Evolutionary conservation across 2,888 invertebrate species (phyloP), one percentile per base, ranked within the genome.

Genomic region (Tyria jacobaeae): DNA sequence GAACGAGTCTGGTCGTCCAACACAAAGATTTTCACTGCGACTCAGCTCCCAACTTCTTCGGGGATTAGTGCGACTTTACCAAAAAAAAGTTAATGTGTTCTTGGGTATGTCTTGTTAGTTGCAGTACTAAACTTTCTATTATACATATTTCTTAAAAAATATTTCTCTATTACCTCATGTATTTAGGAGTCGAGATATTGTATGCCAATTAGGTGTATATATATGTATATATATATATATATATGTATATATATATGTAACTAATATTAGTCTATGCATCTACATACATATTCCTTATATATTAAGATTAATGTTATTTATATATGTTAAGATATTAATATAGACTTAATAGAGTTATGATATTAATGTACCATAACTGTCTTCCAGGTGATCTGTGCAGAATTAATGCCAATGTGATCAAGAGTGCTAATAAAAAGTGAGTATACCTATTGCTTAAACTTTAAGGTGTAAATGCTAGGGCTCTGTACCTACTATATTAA

Each of bases 21-120:
- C 80, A 10, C 84, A 87, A 35, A 85, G 92, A 62, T 93, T 92
- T 77, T 93, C 93, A 2, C 81, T 93, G 17, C 87, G 93, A 0
- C 81, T 93, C 34, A 92, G 91, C 71, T 92, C 92, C 17, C 91
- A 92, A 64, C 79, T 93, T 21, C 76, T 92, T 76, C 81, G 91
- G 17, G 93, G 93, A 0, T 76, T 93, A 54, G 90, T 86, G 3
- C 83, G 90, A 64, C 75, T 93, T 25, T 92, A 92, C 65, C 88
- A 90, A 62, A 85, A 80, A 66, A 91, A 93, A 83, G 89, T 84
- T 21, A 79, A 82, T 1, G 69, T 87, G 15, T 84, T 89, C 34
- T 62, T 91, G 63, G 82, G 93, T 92, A 79, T 78, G 85, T 51
- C 54, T 25, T 14, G 41, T 15, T 51, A 21, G 5, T 34, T 14